Evolutionary conservation across 2,113 vertebrate genomes (phyloP), one percentile per base, ranked within the genome.

Genomic region (Ursus arctos): DNA sequence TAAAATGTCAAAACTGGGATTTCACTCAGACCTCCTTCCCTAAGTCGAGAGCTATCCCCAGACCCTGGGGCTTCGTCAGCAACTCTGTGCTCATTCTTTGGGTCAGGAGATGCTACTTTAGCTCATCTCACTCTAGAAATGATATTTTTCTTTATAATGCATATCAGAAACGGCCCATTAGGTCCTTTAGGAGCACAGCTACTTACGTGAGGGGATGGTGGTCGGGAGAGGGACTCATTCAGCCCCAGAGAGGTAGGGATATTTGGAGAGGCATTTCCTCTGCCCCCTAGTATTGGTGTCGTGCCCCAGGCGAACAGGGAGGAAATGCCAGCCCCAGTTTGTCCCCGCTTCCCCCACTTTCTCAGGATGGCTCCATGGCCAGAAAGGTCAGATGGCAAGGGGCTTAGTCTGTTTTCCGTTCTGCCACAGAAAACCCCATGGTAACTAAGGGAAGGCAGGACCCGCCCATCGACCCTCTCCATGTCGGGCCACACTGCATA

Each of bases 1-100:
- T 57, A 96, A 93, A 88, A 69, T 11, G 61, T 55, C 77, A 92
- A 59, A 82, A 55, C 69, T 7, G 8, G 49, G 55, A 43, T 59
- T 80, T 84, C 71, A 90, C 9, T 14, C 28, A 31, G 67, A 81
- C 26, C 88, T 72, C n/a, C 57, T 69, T 53, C 55, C 47, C 40
- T 11, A 36, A 24, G 57, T 5, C 18, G 36, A n/a, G 67, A 55
- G 71, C 19, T 18, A 1, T 49, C 74, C 80, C 81, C 71, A 28
- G 80, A 49, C 43, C 33, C 59, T 31, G 9, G 33, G 12, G 28
- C 80, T 67, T 69, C 3, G 9, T 36, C 53, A 16, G 51, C 19
- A 7, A 28, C 72, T 72, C 22, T 10, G 26, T 40, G 65, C 15
- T 43, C 9, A 0, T 7, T 76, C 72, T 74, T 43, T 19, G 28